phyloP scores from a whole-genome alignment of 2,113 vertebrate species.

The Holacanthus passer region DNA sequence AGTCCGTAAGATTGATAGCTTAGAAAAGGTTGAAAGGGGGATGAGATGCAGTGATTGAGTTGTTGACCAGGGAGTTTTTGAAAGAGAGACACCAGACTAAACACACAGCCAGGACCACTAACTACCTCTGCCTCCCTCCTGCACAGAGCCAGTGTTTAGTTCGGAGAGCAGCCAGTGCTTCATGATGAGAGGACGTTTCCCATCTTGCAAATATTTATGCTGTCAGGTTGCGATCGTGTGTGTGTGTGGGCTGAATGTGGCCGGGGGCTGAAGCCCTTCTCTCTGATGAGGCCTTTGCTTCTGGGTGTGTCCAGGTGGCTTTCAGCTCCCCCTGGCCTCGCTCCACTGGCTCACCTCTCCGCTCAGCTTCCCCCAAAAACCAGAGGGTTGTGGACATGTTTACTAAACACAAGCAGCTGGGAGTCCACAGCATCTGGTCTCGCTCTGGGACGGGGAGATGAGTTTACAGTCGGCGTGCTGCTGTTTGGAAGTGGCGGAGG shows the following conservation, averaged over 20 bases:
- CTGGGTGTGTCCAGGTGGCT: conserved; percentile 72
- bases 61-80: conserved; percentile 38
- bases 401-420: conserved; percentile 84
- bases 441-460: conserved; percentile 36
- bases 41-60: conserved; percentile 2
- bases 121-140: conserved; percentile 38
- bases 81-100: conserved; percentile 57
- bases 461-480: conserved; percentile 63
- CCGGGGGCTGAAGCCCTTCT: conserved; percentile 2
- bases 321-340: conserved; percentile 28
- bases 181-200: conserved; percentile 35
- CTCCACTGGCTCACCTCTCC: conserved; percentile 49
- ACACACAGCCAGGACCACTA: conserved; percentile 33
- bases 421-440: conserved; percentile 62
- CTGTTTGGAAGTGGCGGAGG: conserved; percentile 50
- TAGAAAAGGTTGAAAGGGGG: not conserved
- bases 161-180: conserved; percentile 21
- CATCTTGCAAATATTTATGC: conserved; percentile 72
- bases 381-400: conserved; percentile 75
- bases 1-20: not conserved
- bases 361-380: conserved; percentile 41
- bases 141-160: conserved; percentile 27
- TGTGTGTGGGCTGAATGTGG: conserved; percentile 37
- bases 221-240: conserved; percentile 23
- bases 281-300: conserved; percentile 41